Conservation (phyloP, 2,888 invertebrate genomes). For the Spicauda simplicius region DNA sequence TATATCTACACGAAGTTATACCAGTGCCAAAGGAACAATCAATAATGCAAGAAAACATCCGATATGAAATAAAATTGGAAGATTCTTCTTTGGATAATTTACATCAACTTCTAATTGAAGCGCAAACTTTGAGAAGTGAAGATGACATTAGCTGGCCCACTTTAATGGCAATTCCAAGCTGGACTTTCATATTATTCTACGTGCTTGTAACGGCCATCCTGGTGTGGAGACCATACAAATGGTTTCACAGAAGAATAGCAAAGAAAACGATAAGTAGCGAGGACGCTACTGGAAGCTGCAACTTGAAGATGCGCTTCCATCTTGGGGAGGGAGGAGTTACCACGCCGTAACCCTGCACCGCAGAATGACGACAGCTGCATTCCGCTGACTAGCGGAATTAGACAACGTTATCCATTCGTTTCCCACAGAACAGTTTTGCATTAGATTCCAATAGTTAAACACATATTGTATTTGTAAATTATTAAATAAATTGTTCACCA, state of each 20-base stretch:
- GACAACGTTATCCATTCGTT: too few relatives aligned
- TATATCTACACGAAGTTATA: too few relatives aligned
- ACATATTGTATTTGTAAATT: too few relatives aligned
- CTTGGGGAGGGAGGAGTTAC: slow-evolving; percentile 29
- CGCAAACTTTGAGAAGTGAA: slow-evolving; percentile 8
- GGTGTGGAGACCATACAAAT: slow-evolving; percentile 1
- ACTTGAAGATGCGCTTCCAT: slow-evolving; percentile 21
- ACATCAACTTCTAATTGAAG: slow-evolving; percentile 19
- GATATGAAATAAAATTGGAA: slow-evolving; percentile 22
- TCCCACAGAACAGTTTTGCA: too few relatives aligned
- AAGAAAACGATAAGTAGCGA: slow-evolving; percentile 22
- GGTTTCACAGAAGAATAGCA: slow-evolving; percentile 5
- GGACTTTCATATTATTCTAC: slow-evolving; percentile 15
- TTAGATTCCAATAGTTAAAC: too few relatives aligned
- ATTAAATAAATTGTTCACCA: too few relatives aligned
- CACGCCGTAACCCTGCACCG: slow-evolving; percentile 1
- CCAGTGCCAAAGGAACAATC: neutral
- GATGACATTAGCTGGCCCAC: slow-evolving; percentile 3
- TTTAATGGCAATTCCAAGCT: neutral
- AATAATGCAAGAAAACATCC: slow-evolving; percentile 25
- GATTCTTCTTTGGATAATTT: slow-evolving; percentile 20
- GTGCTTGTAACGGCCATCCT: neutral
- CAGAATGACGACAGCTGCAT: too few relatives aligned
- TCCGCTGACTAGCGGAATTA: too few relatives aligned
- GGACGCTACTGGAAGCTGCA: slow-evolving; percentile 32